phyloP scores from a whole-genome alignment of 92 coral and sea anemone genomes.

The Pocillopora meandrina region DNA sequence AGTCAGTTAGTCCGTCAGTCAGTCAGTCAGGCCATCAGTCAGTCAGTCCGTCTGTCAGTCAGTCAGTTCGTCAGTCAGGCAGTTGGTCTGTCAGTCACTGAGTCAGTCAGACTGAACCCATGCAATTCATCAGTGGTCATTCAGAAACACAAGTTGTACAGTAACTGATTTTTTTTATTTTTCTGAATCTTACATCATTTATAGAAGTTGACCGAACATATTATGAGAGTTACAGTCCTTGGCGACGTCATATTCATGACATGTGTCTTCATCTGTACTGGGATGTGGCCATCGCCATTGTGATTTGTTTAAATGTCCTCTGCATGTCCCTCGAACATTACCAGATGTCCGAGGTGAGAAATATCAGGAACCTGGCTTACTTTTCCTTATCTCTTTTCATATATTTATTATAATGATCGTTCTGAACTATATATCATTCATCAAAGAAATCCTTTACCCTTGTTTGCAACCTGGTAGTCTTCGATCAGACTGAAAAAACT shows the following conservation, averaged over 20 bases:
- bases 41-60: not conserved
- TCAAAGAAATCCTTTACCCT: too few species aligned
- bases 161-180: not conserved
- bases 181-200: not conserved
- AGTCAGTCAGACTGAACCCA: not conserved
- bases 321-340: conserved; percentile 98
- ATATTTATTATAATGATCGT: too few species aligned
- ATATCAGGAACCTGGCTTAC: not conserved
- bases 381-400: too few species aligned
- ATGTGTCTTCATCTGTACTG: conserved; percentile 89
- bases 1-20: not conserved
- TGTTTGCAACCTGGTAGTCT: too few species aligned
- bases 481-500: too few species aligned
- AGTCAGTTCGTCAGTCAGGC: not conserved
- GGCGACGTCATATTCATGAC: conserved; percentile 71
- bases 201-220: conserved; percentile 48
- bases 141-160: not conserved
- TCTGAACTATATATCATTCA: too few species aligned
- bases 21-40: not conserved
- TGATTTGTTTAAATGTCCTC: conserved; percentile 87
- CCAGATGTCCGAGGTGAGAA: conserved; percentile 81
- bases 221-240: conserved; percentile 53
- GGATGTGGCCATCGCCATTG: conserved; percentile 88
- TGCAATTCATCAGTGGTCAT: not conserved
- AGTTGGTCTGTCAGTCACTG: not conserved